phyloP scores from a whole-genome alignment of 1,140 invertebrate species.

The Thereuonema tuberculata region DNA sequence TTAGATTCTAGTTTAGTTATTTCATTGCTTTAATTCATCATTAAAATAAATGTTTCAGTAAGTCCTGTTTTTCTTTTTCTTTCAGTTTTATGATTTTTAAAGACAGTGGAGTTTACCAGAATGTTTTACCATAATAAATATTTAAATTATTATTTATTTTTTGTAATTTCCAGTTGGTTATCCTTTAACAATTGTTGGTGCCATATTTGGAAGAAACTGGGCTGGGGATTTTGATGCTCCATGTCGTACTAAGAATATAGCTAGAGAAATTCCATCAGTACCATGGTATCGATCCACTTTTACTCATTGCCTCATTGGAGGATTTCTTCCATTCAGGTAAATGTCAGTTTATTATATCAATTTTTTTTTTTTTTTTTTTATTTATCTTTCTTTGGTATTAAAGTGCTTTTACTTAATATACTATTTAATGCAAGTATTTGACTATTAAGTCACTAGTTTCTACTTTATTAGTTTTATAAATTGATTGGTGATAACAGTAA shows the following conservation, averaged over 20 bases:
- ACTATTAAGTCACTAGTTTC: no score
- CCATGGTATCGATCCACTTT: conserved; percentile 36
- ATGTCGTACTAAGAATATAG: conserved; percentile 39
- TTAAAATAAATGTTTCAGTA: no score
- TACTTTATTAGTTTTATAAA: no score
- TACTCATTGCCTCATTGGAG: conserved; percentile 37
- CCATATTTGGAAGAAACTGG: conserved; percentile 40
- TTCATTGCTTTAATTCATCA: no score
- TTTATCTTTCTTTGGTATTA: not conserved
- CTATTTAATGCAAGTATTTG: not conserved
- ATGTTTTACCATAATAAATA: no score
- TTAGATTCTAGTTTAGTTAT: no score
- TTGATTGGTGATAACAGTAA: no score
- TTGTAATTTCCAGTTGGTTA: conserved; percentile 35
- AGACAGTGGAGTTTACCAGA: no score
- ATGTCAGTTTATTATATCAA: not conserved
- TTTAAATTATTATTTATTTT: no score
- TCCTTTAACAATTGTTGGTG: conserved; percentile 38
- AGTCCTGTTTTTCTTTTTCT: no score
- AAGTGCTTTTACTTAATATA: not conserved
- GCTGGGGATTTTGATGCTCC: conserved; percentile 36
- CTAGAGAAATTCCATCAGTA: conserved; percentile 36
- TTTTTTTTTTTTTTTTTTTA: not conserved
- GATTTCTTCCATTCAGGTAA: conserved; percentile 41
- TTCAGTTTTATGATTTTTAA: no score